Evolutionary conservation across 2,888 invertebrate genomes (phyloP), one percentile per base, ranked within the genome.

Genomic region (Yponomeuta cagnagella): DNA sequence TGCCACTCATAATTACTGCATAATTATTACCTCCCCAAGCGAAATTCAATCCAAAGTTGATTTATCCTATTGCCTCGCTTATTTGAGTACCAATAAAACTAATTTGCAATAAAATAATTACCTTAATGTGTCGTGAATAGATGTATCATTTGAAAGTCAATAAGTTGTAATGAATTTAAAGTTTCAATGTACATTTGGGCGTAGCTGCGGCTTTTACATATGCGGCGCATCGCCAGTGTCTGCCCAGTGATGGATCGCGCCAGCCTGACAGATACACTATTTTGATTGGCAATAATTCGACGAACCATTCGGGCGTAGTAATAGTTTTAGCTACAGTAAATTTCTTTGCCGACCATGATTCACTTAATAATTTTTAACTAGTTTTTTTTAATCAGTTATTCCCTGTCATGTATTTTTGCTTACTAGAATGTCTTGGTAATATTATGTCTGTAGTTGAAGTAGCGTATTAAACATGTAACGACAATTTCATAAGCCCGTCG

Each of bases 221-320:
- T 65, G 33, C 30, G 15, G 3, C 52, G 12, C 30, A 52, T 48
- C 30, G 48, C 12, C 33, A 67, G 43, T 43, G 68, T 15, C 2
- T 52, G 52, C 84, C 81, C 77, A 76, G 76, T 89, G 89, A 91
- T 87, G 89, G 89, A 92, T 91, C 84, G 83, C 85, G 82, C 80
- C 81, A 85, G 86, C 88, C 63, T 43, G 70, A 88, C 89, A 89
- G 92, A 91, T 87, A 92, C 92, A 91, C 91, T 91, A 92, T 92
- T 92, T 92, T 92, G 92, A 92, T 91, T 91, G 92, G 91, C 91
- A 90, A 89, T 89, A 90, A 87, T 90, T 88, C 89, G 87, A 90
- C 89, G 85, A 88, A 89, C 83, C 88, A 90, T 4, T 87, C 87
- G 87, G 82, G 81, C 82, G 81, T 83, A 86, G 88, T 88, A 85